These are phyloP conservation scores for Leucophenga varia DNA, from an alignment of 1,140 invertebrate genomes.

Conservation along the genomic window DNA sequence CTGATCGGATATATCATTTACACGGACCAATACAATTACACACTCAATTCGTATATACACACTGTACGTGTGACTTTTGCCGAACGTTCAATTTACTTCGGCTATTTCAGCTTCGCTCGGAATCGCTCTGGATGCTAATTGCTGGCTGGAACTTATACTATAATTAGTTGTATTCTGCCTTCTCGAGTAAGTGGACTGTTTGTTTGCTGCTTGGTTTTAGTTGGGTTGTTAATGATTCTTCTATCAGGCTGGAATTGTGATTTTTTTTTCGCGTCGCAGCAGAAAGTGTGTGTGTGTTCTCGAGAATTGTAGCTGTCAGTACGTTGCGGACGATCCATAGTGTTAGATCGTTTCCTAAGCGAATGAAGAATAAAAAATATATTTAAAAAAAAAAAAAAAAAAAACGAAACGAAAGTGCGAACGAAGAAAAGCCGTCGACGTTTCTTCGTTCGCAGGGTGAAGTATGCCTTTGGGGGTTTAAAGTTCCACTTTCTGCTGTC, in stretches of 20 bases:
- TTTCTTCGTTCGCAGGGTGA: constrained; percentile 13
- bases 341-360: constrained; percentile 37
- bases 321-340: constrained; percentile 43
- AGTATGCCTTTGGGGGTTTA: constrained; percentile 23
- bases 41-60: no score
- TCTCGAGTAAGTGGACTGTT: constrained; percentile 48
- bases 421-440: constrained; percentile 1
- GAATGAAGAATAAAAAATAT: constrained; percentile 3
- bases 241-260: no score
- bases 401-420: background rate
- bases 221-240: no score
- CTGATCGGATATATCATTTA: no score
- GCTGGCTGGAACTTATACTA: constrained; percentile 53
- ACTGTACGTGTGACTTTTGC: constrained; percentile 40
- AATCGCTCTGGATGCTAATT: constrained; percentile 29
- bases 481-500: no score
- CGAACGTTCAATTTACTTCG: constrained; percentile 14
- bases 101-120: constrained; percentile 6
- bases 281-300: constrained; percentile 29
- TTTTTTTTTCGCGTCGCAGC: constrained; percentile 20
- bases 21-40: no score
- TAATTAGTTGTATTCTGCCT: constrained; percentile 56
- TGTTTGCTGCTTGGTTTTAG: constrained; percentile 20
- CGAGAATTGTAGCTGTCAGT: constrained; percentile 33
- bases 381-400: constrained; percentile 4